Evolutionary conservation across 2,888 invertebrate species (phyloP), one percentile per base, ranked within the genome.

Genomic region (Agrochola lota): DNA sequence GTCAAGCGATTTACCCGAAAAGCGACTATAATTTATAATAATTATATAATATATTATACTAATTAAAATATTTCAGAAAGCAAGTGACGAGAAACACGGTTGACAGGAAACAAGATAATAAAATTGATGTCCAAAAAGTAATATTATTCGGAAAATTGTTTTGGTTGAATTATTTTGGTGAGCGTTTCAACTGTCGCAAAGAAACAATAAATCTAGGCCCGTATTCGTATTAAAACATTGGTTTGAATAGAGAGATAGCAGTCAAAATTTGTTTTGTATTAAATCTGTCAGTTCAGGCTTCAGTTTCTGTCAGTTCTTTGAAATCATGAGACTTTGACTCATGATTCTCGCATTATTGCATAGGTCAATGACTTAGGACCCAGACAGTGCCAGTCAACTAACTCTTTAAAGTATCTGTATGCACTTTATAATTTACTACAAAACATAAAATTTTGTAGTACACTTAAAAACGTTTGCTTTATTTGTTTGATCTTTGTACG

Each of bases 321-420:
- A 59, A 26, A 59, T 59, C 6, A 12, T 59, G 59, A 6, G 5
- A 46, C 15, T 46, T 15, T 46, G 46, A n/a, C n/a, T n/a, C n/a
- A n/a, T n/a, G n/a, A n/a, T n/a, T n/a, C n/a, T n/a, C 30, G 57
- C 17, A 30, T 64, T n/a, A 8, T 17, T 17, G 15, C n/a, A 40
- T 52, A 63, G 63, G 49, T 59, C 49, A 17, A 26, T 3, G 30
- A 49, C 26, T 63, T 60, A n/a, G 30, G 43, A 55, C 55, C 26
- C 35, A 76, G 55, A 63, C 68, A 26, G 49, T 40, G 49, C 17
- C 0, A 67, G 9, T 15, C 59, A 43, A 64, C 20, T 55, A 66
- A 46, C 20, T 17, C 30, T 78, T 60, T 71, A 35, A 78, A 35
- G 30, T 60, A n/a, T n/a, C n/a, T n/a, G n/a, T n/a, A n/a, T n/a